phyloP scores from a whole-genome alignment of 2,113 vertebrate genomes.

The Eptesicus fuscus region DNA sequence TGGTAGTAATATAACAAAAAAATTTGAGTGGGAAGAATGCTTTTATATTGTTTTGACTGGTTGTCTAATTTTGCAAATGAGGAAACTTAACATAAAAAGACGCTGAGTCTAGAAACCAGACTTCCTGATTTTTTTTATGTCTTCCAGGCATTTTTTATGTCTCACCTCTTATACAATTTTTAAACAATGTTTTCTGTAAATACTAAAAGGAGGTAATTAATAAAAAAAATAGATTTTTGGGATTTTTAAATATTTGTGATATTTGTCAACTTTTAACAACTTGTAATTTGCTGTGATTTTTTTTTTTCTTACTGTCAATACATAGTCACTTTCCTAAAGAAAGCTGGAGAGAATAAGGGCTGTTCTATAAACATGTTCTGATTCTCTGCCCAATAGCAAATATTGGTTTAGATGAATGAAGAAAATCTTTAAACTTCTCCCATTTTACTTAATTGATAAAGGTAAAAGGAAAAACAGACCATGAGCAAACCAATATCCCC shows the following conservation, averaged over 20 bases:
- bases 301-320: not conserved
- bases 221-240: not conserved
- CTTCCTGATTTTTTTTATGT: not conserved
- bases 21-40: not conserved
- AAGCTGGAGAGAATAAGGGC: not conserved
- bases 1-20: not conserved
- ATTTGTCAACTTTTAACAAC: not conserved
- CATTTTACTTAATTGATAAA: conserved; percentile 14
- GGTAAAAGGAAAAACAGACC: not conserved
- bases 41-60: conserved; percentile 31
- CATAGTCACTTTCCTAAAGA: not conserved
- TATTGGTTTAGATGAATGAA: conserved; percentile 11
- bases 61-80: conserved; percentile 29
- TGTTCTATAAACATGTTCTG: not conserved
- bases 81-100: not conserved
- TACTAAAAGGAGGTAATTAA: not conserved
- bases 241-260: not conserved
- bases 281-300: not conserved
- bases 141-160: not conserved
- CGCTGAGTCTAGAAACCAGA: not conserved
- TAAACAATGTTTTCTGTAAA: not conserved
- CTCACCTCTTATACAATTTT: not conserved
- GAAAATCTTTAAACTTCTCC: not conserved
- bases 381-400: not conserved
- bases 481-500: not conserved